Percentiles rank a stretch among this genome's conserved stretches.
phyloP scores from a whole-genome alignment of 1,140 invertebrate genomes.

The Zaprionus ornatus region DNA sequence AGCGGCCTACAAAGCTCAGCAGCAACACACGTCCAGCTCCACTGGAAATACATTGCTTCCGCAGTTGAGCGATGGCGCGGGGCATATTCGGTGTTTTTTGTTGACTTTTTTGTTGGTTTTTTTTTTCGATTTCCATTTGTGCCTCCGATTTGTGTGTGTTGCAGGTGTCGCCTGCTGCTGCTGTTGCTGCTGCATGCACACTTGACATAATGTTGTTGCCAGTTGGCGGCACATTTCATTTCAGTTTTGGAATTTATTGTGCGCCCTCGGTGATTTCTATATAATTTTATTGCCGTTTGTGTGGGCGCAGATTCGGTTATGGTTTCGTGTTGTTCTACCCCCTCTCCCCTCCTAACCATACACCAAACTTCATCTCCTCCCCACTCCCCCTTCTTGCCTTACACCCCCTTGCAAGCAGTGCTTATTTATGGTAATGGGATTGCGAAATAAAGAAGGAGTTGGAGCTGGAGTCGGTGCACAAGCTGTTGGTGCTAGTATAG shows the following conservation, averaged over 20 bases:
- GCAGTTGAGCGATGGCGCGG: constrained; percentile 26
- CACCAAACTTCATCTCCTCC: too few species aligned
- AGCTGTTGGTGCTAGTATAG: neutral
- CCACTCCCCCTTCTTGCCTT: too few species aligned
- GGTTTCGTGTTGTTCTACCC: constrained; percentile 13
- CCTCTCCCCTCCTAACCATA: neutral
- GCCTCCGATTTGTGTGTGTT: neutral
- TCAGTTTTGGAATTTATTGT: constrained; percentile 50
- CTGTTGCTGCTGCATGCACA: constrained; percentile 43
- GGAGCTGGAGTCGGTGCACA: neutral
- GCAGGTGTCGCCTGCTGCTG: constrained; percentile 23
- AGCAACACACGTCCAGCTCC: neutral
- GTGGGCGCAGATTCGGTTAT: constrained; percentile 42
- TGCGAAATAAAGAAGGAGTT: constrained; percentile 39
- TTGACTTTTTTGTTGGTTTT: neutral
- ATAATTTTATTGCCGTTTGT: constrained; percentile 48
- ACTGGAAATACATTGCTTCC: constrained; percentile 53
- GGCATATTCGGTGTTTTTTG: neutral
- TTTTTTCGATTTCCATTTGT: constrained; percentile 14
- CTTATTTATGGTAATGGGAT: constrained; percentile 35
- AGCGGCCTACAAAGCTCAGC: constrained; percentile 48
- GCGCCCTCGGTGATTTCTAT: constrained; percentile 49
- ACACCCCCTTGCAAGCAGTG: neutral
- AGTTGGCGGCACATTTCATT: constrained; percentile 55
- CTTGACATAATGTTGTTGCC: constrained; percentile 55